Conservation (phyloP, 2,888 invertebrate species). For the Priocnemis perturbator region DNA sequence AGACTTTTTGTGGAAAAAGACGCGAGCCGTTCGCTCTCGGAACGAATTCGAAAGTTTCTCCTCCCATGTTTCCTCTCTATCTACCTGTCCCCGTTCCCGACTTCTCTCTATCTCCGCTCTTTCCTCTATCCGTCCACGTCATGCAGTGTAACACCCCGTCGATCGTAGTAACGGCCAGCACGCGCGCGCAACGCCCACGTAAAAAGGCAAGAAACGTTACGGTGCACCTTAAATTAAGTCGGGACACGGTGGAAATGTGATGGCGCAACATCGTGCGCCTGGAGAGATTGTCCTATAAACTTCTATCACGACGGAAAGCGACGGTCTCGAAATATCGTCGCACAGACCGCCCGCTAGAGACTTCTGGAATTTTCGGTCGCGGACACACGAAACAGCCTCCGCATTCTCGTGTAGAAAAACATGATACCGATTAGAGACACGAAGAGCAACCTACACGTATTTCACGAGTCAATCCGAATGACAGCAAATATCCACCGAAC, state of each 20-base stretch:
- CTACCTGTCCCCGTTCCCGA: no score
- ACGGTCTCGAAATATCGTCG: slow-evolving; percentile 35
- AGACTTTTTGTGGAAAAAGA: slow-evolving; percentile 17
- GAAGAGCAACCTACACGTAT: no score
- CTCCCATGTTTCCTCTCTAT: background rate
- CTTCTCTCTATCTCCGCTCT: no score
- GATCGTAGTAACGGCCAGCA: slow-evolving; percentile 45
- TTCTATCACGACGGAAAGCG: slow-evolving; percentile 43
- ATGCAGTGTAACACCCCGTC: slow-evolving; percentile 35
- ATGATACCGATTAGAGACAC: no score
- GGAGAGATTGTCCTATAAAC: slow-evolving; percentile 45
- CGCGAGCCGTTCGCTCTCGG: slow-evolving; percentile 4
- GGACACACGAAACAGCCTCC: no score
- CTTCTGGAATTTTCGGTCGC: background rate
- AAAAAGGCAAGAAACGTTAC: slow-evolving; percentile 50
- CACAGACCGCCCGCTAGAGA: slow-evolving; percentile 31
- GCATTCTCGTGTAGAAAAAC: no score
- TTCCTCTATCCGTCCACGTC: slow-evolving; percentile 7
- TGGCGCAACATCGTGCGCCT: slow-evolving; percentile 51
- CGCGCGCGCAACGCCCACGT: slow-evolving; percentile 56
- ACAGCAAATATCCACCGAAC: no score
- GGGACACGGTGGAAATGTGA: slow-evolving; percentile 42
- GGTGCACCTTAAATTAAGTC: slow-evolving; percentile 56
- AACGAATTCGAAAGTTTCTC: slow-evolving; percentile 32
- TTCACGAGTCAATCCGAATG: no score